Evolutionary conservation across 1,140 invertebrate species (phyloP).

Genomic region (Halictus rubicundus): DNA sequence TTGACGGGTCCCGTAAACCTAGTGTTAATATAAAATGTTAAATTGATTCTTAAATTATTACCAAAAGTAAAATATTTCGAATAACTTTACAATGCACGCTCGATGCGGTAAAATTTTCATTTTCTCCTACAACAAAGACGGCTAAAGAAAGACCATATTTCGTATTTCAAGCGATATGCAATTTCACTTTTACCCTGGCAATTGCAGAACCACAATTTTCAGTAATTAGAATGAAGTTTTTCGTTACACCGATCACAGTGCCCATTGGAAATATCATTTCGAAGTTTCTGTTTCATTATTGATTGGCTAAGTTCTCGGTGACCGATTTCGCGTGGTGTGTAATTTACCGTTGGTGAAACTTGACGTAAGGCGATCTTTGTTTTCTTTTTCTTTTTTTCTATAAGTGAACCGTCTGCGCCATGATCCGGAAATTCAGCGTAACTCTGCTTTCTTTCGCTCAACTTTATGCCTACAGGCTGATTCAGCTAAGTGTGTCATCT

Average conservation of each 20-base stretch:
- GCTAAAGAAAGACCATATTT: too few species aligned
- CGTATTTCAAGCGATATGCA: too few species aligned
- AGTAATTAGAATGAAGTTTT: not conserved
- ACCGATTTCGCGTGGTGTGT: slow-evolving; percentile 28
- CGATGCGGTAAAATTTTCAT: too few species aligned
- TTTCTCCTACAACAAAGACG: too few species aligned
- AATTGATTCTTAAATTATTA: too few species aligned
- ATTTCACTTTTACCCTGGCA: not conserved
- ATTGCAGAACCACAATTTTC: not conserved
- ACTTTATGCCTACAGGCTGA: too few species aligned
- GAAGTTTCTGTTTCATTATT: slow-evolving; percentile 7
- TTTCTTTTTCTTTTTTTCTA: not conserved
- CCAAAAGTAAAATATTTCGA: too few species aligned
- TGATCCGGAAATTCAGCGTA: slow-evolving; percentile 8
- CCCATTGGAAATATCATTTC: slow-evolving; percentile 7
- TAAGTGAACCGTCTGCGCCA: not conserved
- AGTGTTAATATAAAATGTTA: too few species aligned
- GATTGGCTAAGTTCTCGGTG: slow-evolving; percentile 11
- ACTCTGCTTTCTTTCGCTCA: too few species aligned
- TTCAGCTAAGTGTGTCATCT: too few species aligned
- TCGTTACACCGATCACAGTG: not conserved
- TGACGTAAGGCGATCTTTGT: slow-evolving; percentile 20
- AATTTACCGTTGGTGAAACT: slow-evolving; percentile 36
- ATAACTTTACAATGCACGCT: too few species aligned
- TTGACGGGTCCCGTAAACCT: too few species aligned